phyloP scores from a whole-genome alignment of 1,140 invertebrate genomes.

The Pseudomyrmex pallidus region DNA sequence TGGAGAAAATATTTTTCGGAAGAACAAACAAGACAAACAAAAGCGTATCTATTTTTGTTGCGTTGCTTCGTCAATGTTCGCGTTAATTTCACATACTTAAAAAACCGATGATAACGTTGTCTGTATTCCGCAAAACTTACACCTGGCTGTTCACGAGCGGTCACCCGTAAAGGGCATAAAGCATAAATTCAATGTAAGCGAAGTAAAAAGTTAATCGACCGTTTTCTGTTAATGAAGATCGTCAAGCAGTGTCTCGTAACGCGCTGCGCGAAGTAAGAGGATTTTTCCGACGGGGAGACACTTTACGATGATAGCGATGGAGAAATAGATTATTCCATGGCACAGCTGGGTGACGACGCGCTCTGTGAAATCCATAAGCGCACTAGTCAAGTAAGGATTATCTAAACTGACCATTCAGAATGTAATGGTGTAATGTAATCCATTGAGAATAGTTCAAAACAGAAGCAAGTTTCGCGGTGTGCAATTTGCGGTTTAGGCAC shows the following conservation, averaged over 20 bases:
- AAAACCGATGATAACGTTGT: background rate
- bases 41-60: background rate
- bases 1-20: background rate
- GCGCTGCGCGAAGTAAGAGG: background rate
- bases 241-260: background rate
- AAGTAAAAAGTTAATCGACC: background rate
- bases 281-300: background rate
- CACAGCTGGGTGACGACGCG: background rate
- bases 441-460: conserved; percentile 45
- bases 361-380: background rate
- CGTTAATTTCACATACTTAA: background rate
- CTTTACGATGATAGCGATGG: background rate
- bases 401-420: conserved; percentile 25
- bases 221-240: conserved; percentile 3
- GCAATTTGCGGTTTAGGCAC: conserved; percentile 54
- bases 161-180: background rate
- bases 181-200: background rate
- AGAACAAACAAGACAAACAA: background rate
- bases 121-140: background rate
- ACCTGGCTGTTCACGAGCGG: no score
- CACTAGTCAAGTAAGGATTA: background rate
- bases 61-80: background rate
- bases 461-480: background rate
- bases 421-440: conserved; percentile 43
- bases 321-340: background rate